Base-by-base conservation (phyloP, 2,888 invertebrate species). In the Dysmachus trigonus region DNA sequence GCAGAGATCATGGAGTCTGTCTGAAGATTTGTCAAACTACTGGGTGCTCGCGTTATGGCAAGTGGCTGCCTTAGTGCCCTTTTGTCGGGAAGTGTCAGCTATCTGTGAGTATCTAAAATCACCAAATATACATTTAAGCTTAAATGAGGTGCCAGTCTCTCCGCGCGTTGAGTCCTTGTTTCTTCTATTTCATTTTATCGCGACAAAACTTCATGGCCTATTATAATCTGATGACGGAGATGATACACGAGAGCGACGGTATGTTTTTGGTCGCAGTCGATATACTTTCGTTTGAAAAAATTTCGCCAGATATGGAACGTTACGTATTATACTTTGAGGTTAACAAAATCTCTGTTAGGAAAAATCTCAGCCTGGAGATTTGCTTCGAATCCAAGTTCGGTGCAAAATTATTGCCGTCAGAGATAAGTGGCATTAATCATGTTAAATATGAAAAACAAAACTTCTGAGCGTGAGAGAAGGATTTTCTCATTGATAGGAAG, bases 111-210 rank as follows among this genome's bases (percentile, higher is more conserved):
- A 83, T 83, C 83, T 83, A n/a, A 47, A 72, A 83, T 83, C 83
- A 83, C 83, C 72, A 72, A 83, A 72, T 83, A 47, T 83, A 77
- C 76, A 85, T 77, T 85, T 76, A 74, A 76, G 62, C 85, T 33
- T 53, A 77, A 85, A 85, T 85, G 85, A 85, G 76, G 85, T 85
- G 85, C 62, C 74, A 85, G 83, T 72, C 72, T 83, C 83, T 81
- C 72, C 41, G 27, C 83, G 38, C 72, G 72, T 30, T 22, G n/a
- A 38, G 83, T 27, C 41, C 71, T 83, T 82, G 81, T 82, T 82
- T 62, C 62, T 62, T 27, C 62, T 62, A 35, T 83, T 83, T 72
- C 62, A 83, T 83, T 83, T 83, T 83, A 83, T 83, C 83, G 83
- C 83, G 41, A 83, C 72, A 62, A 72, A 83, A 83, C 83, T 83